Percentiles rank a stretch among this genome's conserved stretches.
phyloP scores from a whole-genome alignment of 2,888 invertebrate species.

The Abscondita cerata region DNA sequence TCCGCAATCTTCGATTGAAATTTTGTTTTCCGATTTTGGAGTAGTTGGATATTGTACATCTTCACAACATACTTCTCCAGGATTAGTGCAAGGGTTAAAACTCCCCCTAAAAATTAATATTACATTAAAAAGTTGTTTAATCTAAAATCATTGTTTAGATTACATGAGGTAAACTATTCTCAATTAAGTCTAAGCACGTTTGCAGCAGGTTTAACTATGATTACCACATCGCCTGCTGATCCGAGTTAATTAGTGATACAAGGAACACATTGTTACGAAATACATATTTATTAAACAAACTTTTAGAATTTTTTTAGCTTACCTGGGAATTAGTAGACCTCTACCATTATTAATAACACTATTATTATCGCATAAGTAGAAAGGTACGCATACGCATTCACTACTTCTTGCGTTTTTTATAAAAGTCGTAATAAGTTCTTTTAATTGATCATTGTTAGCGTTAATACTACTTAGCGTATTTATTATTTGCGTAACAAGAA shows the following conservation, averaged over 20 bases:
- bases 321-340: not conserved
- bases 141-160: too few relatives aligned
- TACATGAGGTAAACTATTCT: not conserved
- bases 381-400: slow-evolving; percentile 6
- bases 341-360: not conserved
- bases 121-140: not conserved
- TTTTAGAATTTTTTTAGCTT: not conserved
- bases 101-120: not conserved
- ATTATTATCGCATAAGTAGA: slow-evolving; percentile 7
- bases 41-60: not conserved
- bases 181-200: not conserved
- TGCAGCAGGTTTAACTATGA: not conserved
- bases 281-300: not conserved
- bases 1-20: not conserved
- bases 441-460: slow-evolving; percentile 1
- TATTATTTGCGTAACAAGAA: not conserved
- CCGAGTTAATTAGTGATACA: not conserved
- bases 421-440: not conserved
- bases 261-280: not conserved
- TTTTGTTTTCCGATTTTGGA: not conserved
- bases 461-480: not conserved
- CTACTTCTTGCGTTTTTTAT: not conserved
- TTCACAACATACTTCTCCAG: slow-evolving; percentile 12
- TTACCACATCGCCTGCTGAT: not conserved
- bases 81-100: slow-evolving; percentile 1